phyloP scores from a whole-genome alignment of 2,888 invertebrate species.

The Drosophila testacea region DNA sequence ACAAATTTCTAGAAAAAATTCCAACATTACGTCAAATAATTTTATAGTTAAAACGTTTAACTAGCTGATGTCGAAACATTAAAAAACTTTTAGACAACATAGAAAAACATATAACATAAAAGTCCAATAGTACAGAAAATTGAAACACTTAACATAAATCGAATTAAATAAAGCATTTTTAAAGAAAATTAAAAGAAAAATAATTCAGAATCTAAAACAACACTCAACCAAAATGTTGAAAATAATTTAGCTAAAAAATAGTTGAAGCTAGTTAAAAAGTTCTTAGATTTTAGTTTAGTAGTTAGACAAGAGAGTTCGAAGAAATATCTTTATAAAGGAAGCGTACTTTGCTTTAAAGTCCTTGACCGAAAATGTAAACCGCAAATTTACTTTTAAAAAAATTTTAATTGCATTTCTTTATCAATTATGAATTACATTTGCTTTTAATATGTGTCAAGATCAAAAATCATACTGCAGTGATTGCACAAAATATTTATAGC shows the following conservation, averaged over 20 bases:
- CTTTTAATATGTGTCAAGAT: constrained; percentile 29
- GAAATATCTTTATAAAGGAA: constrained; percentile 48
- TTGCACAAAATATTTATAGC: constrained; percentile 10
- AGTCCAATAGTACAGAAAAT: constrained; percentile 5
- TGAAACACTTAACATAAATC: constrained; percentile 53
- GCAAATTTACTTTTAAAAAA: constrained; percentile 28
- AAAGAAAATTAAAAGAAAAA: constrained; percentile 13
- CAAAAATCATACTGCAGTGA: constrained; percentile 16
- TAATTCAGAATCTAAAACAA: constrained; percentile 41
- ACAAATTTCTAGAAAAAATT: constrained; percentile 24
- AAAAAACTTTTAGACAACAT: constrained; percentile 19
- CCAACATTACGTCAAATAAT: constrained; percentile 44
- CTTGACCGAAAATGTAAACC: constrained; percentile 50
- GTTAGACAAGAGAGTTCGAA: constrained; percentile 62
- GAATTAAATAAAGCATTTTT: constrained; percentile 18
- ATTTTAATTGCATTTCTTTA: constrained; percentile 23
- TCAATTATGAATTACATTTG: constrained; percentile 26
- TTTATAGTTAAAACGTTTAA: constrained; percentile 26
- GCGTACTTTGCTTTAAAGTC: constrained; percentile 62
- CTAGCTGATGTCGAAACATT: constrained; percentile 28
- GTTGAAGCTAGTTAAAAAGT: constrained; percentile 55
- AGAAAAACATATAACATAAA: constrained; percentile 36
- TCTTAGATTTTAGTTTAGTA: constrained; percentile 44
- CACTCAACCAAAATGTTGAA: constrained; percentile 51
- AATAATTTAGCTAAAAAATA: constrained; percentile 41